Evolutionary conservation across 1,140 invertebrate genomes (phyloP), one percentile per base, ranked within the genome.

Genomic region (Tribolium castaneum): DNA sequence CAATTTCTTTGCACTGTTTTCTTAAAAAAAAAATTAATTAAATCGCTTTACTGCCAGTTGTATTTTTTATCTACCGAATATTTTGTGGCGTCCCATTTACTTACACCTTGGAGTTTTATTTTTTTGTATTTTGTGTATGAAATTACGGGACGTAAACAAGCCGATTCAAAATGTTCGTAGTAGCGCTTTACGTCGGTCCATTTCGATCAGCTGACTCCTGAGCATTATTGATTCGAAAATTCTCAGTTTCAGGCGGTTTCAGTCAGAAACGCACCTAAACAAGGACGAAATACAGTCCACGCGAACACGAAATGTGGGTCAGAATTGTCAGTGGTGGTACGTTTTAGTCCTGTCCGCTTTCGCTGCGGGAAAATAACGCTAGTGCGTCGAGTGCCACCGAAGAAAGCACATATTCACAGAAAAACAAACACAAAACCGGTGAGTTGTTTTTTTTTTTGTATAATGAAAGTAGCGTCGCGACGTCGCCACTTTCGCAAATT

Each of bases 321-420:
- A 66, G 25, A 66, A 35, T 35, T 66, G 56, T 62, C 59, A 35
- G 59, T 35, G 59, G 59, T 35, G 59, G 59, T 59, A 25, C 54
- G 59, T 35, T 66, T 66, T 66, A 66, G 59, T 66, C 59, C 59
- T 66, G 54, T 45, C 39, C 39, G 59, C 59, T 66, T 66, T 66
- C 59, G 59, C 59, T 66, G 59, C 30, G 3, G n/a, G n/a, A 35
- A 35, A 19, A 35, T 13, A 35, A 35, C 59, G 30, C 59, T 35
- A 66, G 59, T 66, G 30, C 30, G 12, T 39, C 59, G 14, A 22
- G 59, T 66, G 59, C 7, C 59, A 30, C 30, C n/a, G 59, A 66
- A 35, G n/a, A 35, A 59, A 22, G 7, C 39, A 9, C 39, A 45
- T 9, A 45, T 45, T 45, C 39, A 4, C 39, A 10, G 2, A 9